Conservation (phyloP, 2,113 vertebrate species). For the Oryzias javanicus region DNA sequence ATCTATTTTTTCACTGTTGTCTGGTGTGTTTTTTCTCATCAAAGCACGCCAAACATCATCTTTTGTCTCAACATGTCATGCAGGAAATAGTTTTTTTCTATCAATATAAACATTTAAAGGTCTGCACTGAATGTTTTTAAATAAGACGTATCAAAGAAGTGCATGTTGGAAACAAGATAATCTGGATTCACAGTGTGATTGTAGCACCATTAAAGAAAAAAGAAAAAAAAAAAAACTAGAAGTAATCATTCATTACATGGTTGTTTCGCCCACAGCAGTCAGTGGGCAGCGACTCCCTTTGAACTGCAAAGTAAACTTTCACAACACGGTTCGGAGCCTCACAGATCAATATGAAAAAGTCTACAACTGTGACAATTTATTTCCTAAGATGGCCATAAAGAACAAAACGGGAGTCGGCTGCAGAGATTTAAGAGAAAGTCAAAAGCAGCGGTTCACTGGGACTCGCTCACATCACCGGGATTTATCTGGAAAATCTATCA, state of each 20-base stretch:
- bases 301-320: background rate
- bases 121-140: too few relatives aligned
- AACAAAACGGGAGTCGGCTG: background rate
- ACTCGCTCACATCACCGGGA: background rate
- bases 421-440: background rate
- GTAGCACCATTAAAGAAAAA: background rate
- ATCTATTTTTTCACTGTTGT: too few relatives aligned
- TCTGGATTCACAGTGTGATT: background rate
- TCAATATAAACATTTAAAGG: too few relatives aligned
- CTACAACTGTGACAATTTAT: background rate
- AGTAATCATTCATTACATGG: background rate
- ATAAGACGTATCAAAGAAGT: background rate
- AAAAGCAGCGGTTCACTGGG: background rate
- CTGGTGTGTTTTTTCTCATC: too few relatives aligned
- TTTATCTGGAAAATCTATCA: background rate
- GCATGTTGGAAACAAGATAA: background rate
- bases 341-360: background rate
- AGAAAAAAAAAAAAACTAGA: background rate
- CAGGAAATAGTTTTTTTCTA: too few relatives aligned
- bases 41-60: too few relatives aligned
- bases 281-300: background rate
- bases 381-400: background rate
- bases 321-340: background rate
- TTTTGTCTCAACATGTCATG: too few relatives aligned
- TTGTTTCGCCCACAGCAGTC: background rate